Conservation (phyloP, 2,113 vertebrate genomes). For the Athene cunicularia region DNA sequence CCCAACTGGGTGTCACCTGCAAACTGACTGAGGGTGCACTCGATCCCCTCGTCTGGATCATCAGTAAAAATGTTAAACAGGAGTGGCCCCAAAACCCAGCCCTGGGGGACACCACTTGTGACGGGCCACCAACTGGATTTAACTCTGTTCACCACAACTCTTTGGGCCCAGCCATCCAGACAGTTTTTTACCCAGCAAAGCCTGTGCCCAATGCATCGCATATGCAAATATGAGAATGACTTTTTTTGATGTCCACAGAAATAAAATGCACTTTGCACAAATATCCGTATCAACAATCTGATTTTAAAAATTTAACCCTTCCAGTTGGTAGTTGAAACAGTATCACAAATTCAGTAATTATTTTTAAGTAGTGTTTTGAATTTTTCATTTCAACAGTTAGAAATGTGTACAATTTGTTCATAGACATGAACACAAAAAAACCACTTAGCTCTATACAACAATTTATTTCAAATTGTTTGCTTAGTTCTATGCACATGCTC, state of each 20-base stretch:
- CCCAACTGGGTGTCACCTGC: too few relatives aligned
- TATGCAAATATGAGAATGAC: neutral
- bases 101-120: too few relatives aligned
- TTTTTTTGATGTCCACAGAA: neutral
- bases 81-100: too few relatives aligned
- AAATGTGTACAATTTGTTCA: neutral
- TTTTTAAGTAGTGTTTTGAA: neutral
- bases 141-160: too few relatives aligned
- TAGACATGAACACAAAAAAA: neutral
- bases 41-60: too few relatives aligned
- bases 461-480: neutral
- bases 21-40: too few relatives aligned
- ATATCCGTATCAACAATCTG: neutral
- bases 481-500: neutral
- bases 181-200: too few relatives aligned
- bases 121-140: too few relatives aligned
- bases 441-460: neutral
- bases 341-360: neutral
- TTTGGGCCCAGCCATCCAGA: too few relatives aligned
- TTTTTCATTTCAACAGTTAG: neutral
- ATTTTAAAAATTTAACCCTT: neutral
- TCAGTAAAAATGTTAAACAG: too few relatives aligned
- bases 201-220: neutral
- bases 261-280: neutral
- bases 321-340: neutral